Base-by-base conservation (phyloP, 1,140 invertebrate species). In the Pectinophora gossypiella region DNA sequence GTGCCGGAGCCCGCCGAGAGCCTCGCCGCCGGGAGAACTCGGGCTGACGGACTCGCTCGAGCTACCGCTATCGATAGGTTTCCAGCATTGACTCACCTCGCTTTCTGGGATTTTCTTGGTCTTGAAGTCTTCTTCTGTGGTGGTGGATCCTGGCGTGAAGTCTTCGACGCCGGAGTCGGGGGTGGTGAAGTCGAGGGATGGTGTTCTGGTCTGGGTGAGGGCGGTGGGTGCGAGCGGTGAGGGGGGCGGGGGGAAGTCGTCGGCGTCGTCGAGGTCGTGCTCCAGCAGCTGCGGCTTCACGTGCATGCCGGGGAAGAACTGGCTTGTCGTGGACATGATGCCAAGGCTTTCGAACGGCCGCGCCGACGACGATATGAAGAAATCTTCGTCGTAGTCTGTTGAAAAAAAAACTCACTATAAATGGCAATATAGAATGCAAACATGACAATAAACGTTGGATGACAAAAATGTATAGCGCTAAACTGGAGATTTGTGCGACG, bases 1-100 rank as follows among this genome's bases (percentile, higher is more conserved):
- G 65, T 95, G 94, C 22, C 93, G 81, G 10, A 95, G 74, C 16
- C 94, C 92, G n/a, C 94, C 94, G 12, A 94, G 74, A 12, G 75
- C 76, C 32, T 72, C 72, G 12, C 66, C 73, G 10, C 76, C 74
- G 0, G 85, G 85, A 1, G 82, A 85, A 54, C 73, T 75, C 1
- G 81, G 80, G 40, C 77, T 82, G 10, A 77, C 78, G 0, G 77
- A 83, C 38, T 84, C 79, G 46, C 78, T 78, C 16, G 81, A 85
- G 46, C 84, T 85, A 45, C 70, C 76, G 45, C 84, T 85, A 54
- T 85, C 78, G 19, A 67, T 52, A 5, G 72, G 59, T 45, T 74
- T 52, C 81, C 76, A 69, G 38, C 56, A 48, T 19, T 40, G 48
- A 20, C 60, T 58, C 1, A 60, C 23, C 5, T 70, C 61, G 6